Evolutionary conservation across 2,797 vertebrate genomes (phyloP), one percentile per base, ranked within the genome.

Genomic region (Tenualosa thibaudeaui): DNA sequence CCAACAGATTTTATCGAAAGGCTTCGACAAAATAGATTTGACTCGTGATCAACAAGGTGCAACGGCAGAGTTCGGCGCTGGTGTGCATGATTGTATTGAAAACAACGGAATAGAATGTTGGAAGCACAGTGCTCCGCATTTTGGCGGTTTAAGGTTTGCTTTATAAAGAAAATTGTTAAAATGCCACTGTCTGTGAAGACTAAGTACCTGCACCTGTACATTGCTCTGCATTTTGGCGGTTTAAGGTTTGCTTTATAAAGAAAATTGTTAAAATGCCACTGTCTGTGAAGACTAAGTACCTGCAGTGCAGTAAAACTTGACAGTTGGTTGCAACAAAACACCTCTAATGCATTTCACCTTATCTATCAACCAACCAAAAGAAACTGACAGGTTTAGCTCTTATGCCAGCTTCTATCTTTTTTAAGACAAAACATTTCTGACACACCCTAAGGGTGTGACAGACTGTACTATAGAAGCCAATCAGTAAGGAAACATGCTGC

Each of bases 291-390:
- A 71, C 68, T 17, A 71, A 40, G 31, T 43, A 75, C 40, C 31
- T 71, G 31, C 65, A 37, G 65, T 37, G 31, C 65, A 15, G 9
- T 71, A 71, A 31, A 12, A 37, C 26, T 75, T 78, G 17, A 24
- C 71, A 43, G 37, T 37, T 3, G 12, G n/a, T 40, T 71, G 15
- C 37, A 5, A 78, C 43, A 9, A 78, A 22, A 17, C 37, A 78
- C 37, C 71, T 78, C 71, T 78, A 40, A 78, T 1, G n/a, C 17
- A 19, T 22, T 78, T 7, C 40, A 78, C 71, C 40, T 22, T 5
- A 75, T 75, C 43, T 43, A 75, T 75, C 68, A 75, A 75, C 37
- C 15, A 78, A 78, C 31, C 37, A 78, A 43, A 78, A 78, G 37
- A 46, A 37, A 75, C 37, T 78, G 40, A 46, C 26, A 78, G 40